These are phyloP conservation scores for Folsomia manolachei DNA, from an alignment of 2,888 invertebrate species.

Conservation along the genomic window DNA sequence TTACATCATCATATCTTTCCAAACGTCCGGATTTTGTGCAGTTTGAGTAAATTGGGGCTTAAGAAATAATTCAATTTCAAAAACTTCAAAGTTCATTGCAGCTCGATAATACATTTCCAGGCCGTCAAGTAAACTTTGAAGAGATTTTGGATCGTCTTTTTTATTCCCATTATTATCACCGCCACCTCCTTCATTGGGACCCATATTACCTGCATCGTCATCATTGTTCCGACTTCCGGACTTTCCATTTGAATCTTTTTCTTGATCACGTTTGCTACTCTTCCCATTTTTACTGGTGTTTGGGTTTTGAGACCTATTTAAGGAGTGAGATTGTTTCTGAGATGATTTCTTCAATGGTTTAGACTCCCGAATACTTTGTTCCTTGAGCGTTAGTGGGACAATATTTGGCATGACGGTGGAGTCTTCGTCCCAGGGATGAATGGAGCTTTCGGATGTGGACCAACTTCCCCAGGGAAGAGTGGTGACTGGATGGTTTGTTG, in stretches of 20 bases:
- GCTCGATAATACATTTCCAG: conserved; percentile 27
- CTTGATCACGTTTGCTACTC: neutral
- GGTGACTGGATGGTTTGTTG: neutral
- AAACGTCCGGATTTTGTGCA: neutral
- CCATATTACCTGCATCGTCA: neutral
- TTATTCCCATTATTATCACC: neutral
- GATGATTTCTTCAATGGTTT: neutral
- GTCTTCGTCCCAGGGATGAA: neutral
- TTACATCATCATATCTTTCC: conserved; percentile 1
- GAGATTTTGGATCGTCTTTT: too few relatives aligned
- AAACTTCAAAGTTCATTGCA: conserved; percentile 37
- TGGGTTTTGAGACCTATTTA: too few relatives aligned
- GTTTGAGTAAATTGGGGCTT: conserved; percentile 22
- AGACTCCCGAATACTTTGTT: neutral
- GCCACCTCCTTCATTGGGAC: neutral
- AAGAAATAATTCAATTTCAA: conserved; percentile 39
- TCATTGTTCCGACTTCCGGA: neutral
- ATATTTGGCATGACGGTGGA: neutral
- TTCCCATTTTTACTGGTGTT: neutral
- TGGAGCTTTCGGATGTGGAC: neutral
- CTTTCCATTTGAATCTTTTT: neutral
- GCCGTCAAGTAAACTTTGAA: neutral
- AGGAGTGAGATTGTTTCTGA: neutral
- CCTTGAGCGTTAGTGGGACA: neutral
- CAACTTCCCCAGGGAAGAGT: too few relatives aligned